A percentile compares a stretch with the other conserved stretches of the same genome.
Evolutionary conservation across 2,888 invertebrate genomes (phyloP).

Genomic region (Lamproptera curius): DNA sequence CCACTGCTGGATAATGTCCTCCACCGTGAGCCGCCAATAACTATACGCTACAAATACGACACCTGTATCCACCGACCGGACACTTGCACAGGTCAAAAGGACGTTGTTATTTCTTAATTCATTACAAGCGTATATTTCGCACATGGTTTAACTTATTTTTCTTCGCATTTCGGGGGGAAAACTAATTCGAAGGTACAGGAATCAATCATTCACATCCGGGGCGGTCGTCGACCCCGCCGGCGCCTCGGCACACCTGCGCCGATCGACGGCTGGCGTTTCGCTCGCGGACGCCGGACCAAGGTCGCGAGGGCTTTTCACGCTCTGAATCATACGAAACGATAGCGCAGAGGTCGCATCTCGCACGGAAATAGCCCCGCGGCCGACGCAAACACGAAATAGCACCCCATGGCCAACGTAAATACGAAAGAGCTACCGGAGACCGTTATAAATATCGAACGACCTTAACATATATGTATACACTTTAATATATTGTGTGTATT

Average conservation of each 20-base stretch:
- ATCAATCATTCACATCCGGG: constrained; percentile 43
- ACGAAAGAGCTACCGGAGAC: too few species aligned
- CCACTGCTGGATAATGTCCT: too few species aligned
- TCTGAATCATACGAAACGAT: constrained; percentile 15
- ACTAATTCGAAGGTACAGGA: constrained; percentile 18
- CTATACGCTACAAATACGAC: too few species aligned
- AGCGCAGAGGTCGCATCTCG: constrained; percentile 9
- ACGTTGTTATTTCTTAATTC: too few species aligned
- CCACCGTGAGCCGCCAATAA: too few species aligned
- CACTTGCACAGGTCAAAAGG: neutral
- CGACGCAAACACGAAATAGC: neutral
- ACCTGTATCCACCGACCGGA: neutral
- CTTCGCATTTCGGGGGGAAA: too few species aligned
- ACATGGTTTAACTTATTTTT: too few species aligned
- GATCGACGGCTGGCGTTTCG: constrained; percentile 43
- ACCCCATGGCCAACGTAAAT: too few species aligned
- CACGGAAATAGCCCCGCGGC: neutral
- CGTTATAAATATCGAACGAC: too few species aligned
- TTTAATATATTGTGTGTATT: too few species aligned
- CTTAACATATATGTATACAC: too few species aligned
- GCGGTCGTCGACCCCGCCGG: constrained; percentile 53
- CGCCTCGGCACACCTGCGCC: constrained; percentile 56
- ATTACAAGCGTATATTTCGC: too few species aligned
- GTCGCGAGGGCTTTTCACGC: constrained; percentile 20
- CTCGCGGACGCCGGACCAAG: constrained; percentile 27